Percentiles rank a stretch among this genome's conserved stretches.
These are phyloP conservation scores for Dendroctonus ponderosae DNA, from an alignment of 1,140 invertebrate genomes.

Conservation along the genomic window DNA sequence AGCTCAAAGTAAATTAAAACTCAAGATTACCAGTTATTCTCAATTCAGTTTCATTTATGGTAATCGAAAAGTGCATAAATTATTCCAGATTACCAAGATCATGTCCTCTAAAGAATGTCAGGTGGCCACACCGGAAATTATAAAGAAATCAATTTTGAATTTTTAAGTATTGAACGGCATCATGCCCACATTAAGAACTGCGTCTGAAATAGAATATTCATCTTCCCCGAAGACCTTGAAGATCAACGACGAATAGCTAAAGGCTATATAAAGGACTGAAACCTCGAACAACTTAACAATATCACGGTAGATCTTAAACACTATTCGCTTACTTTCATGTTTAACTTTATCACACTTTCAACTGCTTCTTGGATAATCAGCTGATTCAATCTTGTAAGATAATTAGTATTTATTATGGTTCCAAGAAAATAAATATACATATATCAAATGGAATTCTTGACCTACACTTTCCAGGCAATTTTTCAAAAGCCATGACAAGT, in stretches of 20 bases:
- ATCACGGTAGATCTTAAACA: not conserved
- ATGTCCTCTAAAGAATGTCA: constrained; percentile 8
- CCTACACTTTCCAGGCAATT: constrained; percentile 1
- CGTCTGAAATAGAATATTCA: constrained; percentile 12
- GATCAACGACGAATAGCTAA: not conserved
- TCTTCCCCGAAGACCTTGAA: constrained; percentile 15
- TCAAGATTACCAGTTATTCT: too few relatives aligned
- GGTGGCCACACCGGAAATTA: constrained; percentile 8
- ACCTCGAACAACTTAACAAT: not conserved
- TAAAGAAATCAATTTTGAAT: constrained; percentile 3
- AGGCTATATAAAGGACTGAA: constrained; percentile 3
- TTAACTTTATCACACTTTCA: not conserved
- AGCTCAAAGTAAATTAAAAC: too few relatives aligned
- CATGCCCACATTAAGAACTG: not conserved
- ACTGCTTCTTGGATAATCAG: not conserved
- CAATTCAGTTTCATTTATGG: too few relatives aligned
- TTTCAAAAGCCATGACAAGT: constrained; percentile 16
- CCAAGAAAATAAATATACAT: not conserved
- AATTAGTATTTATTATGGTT: not conserved
- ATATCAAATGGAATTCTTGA: not conserved
- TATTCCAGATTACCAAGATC: not conserved
- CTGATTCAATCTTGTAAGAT: not conserved
- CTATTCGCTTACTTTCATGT: not conserved
- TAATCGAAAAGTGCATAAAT: too few relatives aligned
- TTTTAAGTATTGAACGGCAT: constrained; percentile 9